Percentiles rank a stretch among this genome's conserved stretches.
Conservation (phyloP, 2,797 vertebrate species). For the Mormyrus proboscirostris region DNA sequence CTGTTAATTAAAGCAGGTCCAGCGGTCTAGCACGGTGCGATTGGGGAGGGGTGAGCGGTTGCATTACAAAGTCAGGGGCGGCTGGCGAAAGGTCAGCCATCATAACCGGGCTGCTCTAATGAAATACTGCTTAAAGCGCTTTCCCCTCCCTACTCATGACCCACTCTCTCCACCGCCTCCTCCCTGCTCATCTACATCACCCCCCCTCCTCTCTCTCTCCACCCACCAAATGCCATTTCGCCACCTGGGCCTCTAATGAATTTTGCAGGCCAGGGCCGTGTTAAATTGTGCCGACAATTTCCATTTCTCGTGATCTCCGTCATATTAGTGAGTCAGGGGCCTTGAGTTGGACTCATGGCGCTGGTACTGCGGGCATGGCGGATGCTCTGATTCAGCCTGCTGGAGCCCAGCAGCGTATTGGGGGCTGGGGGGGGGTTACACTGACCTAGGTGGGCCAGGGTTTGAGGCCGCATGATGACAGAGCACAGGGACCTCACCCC, state of each 20-base stretch:
- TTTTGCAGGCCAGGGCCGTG: conserved; percentile 58
- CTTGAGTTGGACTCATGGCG: too few relatives aligned
- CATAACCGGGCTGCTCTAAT: conserved; percentile 54
- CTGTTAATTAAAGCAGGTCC: conserved; percentile 19
- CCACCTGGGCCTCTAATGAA: conserved; percentile 50
- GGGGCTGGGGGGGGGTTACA: not conserved
- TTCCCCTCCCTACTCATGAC: not conserved
- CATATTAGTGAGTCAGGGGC: conserved; percentile 65
- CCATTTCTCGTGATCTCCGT: conserved; percentile 62
- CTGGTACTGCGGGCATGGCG: not conserved
- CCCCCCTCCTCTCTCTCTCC: not conserved
- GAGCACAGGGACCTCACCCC: not conserved
- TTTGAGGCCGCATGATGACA: not conserved
- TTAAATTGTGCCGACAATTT: conserved; percentile 67
- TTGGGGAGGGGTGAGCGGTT: conserved; percentile 12
- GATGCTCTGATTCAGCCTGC: not conserved
- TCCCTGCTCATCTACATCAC: not conserved
- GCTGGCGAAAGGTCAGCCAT: conserved; percentile 43
- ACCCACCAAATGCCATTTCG: not conserved
- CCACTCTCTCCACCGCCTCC: not conserved
- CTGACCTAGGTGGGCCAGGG: not conserved
- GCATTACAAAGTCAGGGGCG: conserved; percentile 35
- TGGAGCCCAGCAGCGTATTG: not conserved
- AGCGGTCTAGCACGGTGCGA: not conserved
- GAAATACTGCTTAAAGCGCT: conserved; percentile 56